These are phyloP conservation scores for Spermophilus dauricus DNA, from an alignment of 2,113 vertebrate genomes.

Conservation along the genomic window DNA sequence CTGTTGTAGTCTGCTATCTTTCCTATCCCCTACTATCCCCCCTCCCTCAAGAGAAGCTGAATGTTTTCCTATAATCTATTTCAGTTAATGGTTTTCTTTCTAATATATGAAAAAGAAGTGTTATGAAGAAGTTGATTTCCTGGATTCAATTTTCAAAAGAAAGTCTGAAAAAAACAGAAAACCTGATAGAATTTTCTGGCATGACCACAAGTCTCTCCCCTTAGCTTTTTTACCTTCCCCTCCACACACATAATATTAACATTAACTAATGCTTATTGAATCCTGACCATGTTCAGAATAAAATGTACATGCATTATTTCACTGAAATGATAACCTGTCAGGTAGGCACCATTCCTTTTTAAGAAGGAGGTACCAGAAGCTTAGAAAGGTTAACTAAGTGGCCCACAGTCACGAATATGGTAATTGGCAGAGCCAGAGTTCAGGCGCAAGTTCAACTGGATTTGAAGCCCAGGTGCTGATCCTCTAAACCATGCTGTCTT, in stretches of 20 bases:
- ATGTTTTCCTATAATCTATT: neutral
- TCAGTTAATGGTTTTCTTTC: slow-evolving; percentile 40
- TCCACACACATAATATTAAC: neutral
- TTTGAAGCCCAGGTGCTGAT: neutral
- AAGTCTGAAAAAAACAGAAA: neutral
- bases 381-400: slow-evolving; percentile 34
- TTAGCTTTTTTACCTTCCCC: no score
- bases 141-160: neutral
- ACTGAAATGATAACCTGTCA: neutral
- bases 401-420: neutral
- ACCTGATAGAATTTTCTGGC: neutral
- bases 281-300: neutral
- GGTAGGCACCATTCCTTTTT: neutral
- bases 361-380: neutral
- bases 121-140: neutral
- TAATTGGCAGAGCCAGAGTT: neutral
- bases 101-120: neutral
- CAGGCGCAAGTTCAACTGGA: neutral
- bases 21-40: no score
- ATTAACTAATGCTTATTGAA: neutral
- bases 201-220: neutral
- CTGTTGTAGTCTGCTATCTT: no score
- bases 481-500: neutral
- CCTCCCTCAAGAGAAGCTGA: neutral
- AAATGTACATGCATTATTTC: neutral